Evolutionary conservation across 2,888 invertebrate species (phyloP).

Genomic region (Tipula confusa): DNA sequence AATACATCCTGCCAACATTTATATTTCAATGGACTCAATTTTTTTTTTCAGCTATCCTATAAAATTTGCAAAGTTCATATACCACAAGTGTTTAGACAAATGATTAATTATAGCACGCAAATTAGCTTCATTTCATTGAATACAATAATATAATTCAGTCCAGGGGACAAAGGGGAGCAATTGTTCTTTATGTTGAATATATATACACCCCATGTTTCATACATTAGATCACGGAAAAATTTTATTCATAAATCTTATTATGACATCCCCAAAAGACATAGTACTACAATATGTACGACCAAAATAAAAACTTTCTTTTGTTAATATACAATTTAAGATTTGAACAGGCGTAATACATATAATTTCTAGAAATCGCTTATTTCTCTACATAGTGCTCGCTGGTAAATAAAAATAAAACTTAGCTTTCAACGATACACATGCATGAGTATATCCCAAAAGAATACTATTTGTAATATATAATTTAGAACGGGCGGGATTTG

Average conservation of each 20-base stretch:
- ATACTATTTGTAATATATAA: background rate
- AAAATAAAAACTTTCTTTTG: background rate
- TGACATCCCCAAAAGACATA: background rate
- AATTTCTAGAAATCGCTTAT: conserved; percentile 17
- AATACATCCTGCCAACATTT: no score
- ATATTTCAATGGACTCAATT: no score
- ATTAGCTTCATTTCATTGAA: background rate
- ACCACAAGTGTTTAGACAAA: no score
- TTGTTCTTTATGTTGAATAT: background rate
- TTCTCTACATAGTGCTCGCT: background rate
- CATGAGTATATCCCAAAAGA: background rate
- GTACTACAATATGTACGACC: background rate
- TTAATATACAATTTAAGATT: conserved; percentile 16
- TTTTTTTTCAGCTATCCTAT: no score
- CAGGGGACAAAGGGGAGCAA: background rate
- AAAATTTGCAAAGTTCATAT: no score
- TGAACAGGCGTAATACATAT: background rate
- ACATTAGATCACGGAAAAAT: background rate
- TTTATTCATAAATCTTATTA: background rate
- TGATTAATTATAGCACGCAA: background rate
- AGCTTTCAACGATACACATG: background rate
- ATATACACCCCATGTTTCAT: background rate
- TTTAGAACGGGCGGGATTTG: no score
- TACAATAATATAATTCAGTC: background rate
- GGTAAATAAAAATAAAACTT: background rate